These are phyloP conservation scores for Suncus etruscus DNA, from an alignment of 2,113 vertebrate genomes.

Conservation along the genomic window DNA sequence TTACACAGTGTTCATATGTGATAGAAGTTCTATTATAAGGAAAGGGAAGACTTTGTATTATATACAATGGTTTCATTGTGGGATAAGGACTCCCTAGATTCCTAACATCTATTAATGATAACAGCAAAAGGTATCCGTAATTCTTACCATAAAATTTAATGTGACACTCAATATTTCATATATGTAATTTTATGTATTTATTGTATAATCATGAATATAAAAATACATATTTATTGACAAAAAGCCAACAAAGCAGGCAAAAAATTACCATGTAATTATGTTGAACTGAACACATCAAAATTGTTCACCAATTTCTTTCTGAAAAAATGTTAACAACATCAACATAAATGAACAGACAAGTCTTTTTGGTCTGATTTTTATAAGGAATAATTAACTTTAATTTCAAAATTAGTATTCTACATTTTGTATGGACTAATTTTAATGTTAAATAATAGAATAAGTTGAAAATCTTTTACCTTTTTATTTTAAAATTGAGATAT, in stretches of 20 bases:
- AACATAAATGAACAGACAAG: conserved; percentile 21
- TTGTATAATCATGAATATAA: conserved; percentile 48
- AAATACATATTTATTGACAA: conserved; percentile 39
- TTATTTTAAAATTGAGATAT: neutral
- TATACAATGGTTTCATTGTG: neutral
- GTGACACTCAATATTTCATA: neutral
- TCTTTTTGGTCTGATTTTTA: conserved; percentile 1
- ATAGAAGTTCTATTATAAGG: neutral
- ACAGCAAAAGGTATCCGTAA: neutral
- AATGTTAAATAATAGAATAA: conserved; percentile 32
- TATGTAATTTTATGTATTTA: conserved; percentile 19
- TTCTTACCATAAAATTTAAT: neutral
- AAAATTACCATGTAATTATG: neutral
- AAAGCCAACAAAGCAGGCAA: neutral
- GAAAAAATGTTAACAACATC: neutral
- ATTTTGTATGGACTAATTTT: neutral
- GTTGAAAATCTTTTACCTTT: neutral
- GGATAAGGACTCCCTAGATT: neutral
- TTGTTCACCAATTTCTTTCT: neutral
- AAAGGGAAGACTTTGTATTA: neutral
- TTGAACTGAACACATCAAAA: neutral
- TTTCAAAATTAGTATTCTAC: conserved; percentile 22
- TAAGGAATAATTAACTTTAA: conserved; percentile 15
- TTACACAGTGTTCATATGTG: neutral
- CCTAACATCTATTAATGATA: neutral